These are phyloP conservation scores for Dexiosoma caninum DNA, from an alignment of 2,888 invertebrate genomes.

Conservation along the genomic window DNA sequence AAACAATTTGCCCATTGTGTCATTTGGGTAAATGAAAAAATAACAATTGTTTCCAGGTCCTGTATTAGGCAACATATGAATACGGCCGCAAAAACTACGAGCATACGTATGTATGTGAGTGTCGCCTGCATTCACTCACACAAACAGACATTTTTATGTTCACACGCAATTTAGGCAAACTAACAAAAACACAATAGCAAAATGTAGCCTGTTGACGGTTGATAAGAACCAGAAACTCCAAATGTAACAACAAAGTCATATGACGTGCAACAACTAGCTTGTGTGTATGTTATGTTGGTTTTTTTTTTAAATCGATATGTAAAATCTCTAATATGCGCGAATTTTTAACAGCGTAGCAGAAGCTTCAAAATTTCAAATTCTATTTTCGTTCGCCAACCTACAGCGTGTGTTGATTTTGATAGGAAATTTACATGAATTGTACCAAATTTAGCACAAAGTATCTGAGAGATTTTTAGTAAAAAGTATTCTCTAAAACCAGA, in stretches of 20 bases:
- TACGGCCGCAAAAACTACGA: conserved; percentile 27
- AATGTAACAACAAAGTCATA: conserved; percentile 15
- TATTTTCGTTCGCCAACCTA: conserved; percentile 16
- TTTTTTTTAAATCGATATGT: conserved; percentile 50
- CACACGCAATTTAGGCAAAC: conserved; percentile 13
- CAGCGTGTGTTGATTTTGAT: too few species aligned
- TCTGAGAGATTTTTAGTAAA: too few species aligned
- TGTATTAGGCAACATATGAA: conserved; percentile 23
- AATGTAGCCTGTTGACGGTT: conserved; percentile 66
- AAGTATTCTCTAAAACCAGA: too few species aligned
- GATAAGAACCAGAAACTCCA: conserved; percentile 62
- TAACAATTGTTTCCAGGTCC: conserved; percentile 64
- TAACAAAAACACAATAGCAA: conserved; percentile 49
- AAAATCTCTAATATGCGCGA: conserved; percentile 45
- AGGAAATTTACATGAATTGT: too few species aligned
- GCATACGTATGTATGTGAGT: too few species aligned
- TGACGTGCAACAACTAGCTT: conserved; percentile 20
- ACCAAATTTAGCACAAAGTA: too few species aligned
- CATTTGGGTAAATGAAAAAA: conserved; percentile 65
- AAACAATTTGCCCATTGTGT: conserved; percentile 63
- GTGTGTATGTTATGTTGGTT: too few species aligned
- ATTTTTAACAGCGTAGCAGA: conserved; percentile 44
- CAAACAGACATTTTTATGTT: neutral
- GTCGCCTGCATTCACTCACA: neutral
- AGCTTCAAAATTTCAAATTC: conserved; percentile 41